Percentiles rank a stretch among this genome's conserved stretches.
These are phyloP conservation scores for Cactoblastis cactorum DNA, from an alignment of 2,888 invertebrate species.

Conservation along the genomic window DNA sequence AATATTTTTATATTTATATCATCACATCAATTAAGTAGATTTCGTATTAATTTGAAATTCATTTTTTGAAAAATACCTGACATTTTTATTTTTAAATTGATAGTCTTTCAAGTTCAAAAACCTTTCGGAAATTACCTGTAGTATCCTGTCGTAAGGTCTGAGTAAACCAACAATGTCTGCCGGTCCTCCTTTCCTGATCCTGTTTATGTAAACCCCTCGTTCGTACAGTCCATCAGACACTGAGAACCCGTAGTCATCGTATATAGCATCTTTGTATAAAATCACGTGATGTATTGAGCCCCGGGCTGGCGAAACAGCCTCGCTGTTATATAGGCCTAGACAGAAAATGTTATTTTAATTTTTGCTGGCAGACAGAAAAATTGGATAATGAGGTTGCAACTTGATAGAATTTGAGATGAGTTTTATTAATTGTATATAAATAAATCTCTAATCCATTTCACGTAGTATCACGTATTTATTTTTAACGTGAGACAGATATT, in stretches of 20 bases:
- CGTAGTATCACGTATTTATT: too few relatives aligned
- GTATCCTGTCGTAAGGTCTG: conserved; percentile 92
- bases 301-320: conserved; percentile 57
- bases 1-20: too few relatives aligned
- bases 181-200: conserved; percentile 93
- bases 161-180: conserved; percentile 91
- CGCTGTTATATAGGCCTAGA: conserved; percentile 60
- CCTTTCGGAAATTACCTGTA: conserved; percentile 83
- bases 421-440: too few relatives aligned
- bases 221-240: conserved; percentile 96
- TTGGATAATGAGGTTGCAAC: too few relatives aligned
- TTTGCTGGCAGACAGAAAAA: not conserved
- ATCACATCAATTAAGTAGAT: too few relatives aligned
- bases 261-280: conserved; percentile 92
- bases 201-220: conserved; percentile 95
- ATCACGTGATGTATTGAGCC: conserved; percentile 86
- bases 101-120: too few relatives aligned
- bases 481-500: too few relatives aligned
- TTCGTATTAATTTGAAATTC: too few relatives aligned
- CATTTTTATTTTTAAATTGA: too few relatives aligned
- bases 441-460: too few relatives aligned
- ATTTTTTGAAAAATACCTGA: too few relatives aligned
- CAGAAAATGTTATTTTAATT: not conserved
- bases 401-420: too few relatives aligned
- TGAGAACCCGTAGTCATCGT: conserved; percentile 97